These are phyloP conservation scores for Clarias platycephalus DNA, from an alignment of 2,797 vertebrate genomes.

Conservation along the genomic window DNA sequence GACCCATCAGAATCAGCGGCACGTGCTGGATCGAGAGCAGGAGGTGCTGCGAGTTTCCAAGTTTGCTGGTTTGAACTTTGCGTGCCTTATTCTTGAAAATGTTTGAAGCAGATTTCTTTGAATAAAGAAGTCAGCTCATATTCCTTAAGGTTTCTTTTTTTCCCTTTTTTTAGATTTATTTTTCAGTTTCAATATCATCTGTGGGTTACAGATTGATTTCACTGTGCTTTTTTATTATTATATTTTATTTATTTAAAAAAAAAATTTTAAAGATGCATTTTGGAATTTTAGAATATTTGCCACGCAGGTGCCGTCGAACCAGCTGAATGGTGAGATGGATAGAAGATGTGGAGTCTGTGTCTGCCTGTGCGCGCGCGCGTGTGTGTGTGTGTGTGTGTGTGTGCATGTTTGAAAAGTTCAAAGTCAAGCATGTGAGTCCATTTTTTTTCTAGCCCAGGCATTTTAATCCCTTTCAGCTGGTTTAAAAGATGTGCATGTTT, in stretches of 20 bases:
- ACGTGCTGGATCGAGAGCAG: neutral
- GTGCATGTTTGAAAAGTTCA: constrained; percentile 28
- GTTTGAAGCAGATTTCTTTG: neutral
- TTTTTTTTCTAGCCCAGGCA: neutral
- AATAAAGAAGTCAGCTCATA: neutral
- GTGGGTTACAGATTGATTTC: constrained; percentile 67
- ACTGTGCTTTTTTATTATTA: neutral
- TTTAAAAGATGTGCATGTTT: neutral
- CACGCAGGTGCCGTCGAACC: constrained; percentile 66
- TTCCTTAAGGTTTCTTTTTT: neutral
- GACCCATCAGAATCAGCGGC: neutral
- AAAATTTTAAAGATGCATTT: constrained; percentile 56
- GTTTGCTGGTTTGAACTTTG: neutral
- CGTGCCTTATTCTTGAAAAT: neutral
- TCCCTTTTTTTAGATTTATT: constrained; percentile 35
- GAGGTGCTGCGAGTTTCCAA: neutral
- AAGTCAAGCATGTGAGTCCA: constrained; percentile 18
- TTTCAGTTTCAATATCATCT: constrained; percentile 36
- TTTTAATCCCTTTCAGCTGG: constrained; percentile 34
- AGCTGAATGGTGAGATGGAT: neutral
- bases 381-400: constrained; percentile 10
- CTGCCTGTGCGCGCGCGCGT: constrained; percentile 47
- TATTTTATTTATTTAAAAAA: neutral
- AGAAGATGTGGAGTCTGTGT: constrained; percentile 60
- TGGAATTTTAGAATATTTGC: constrained; percentile 65